Conservation (phyloP, 2,797 vertebrate genomes). For the Notoglanidium macrostoma region DNA sequence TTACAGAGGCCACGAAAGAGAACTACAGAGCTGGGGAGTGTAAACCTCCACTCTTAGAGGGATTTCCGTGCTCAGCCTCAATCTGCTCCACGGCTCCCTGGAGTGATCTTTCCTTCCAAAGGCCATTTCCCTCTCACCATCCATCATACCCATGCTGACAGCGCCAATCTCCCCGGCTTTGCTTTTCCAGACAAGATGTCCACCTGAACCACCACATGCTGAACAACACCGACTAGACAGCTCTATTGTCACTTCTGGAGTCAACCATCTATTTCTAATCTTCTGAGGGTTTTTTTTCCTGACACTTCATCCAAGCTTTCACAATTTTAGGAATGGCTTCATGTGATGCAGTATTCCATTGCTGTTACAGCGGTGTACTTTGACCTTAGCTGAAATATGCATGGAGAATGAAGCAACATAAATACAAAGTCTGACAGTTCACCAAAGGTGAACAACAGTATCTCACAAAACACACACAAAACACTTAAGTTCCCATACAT, state of each 20-base stretch:
- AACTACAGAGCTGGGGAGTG: conserved; percentile 35
- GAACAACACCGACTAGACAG: conserved; percentile 27
- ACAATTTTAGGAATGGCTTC: not conserved
- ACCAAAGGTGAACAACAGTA: not conserved
- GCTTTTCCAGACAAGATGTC: conserved; percentile 34
- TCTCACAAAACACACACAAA: not conserved
- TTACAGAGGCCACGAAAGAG: conserved; percentile 43
- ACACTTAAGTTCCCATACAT: not conserved
- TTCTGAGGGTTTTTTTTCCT: not conserved
- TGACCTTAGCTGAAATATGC: conserved; percentile 4
- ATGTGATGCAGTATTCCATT: not conserved
- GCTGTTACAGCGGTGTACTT: not conserved
- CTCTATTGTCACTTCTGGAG: conserved; percentile 28
- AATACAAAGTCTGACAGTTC: not conserved
- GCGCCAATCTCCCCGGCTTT: conserved; percentile 52
- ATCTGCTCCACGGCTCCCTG: conserved; percentile 51
- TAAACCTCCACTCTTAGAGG: conserved; percentile 44
- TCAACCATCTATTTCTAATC: not conserved
- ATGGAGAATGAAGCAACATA: not conserved
- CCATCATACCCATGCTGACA: conserved; percentile 52
- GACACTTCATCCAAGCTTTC: not conserved
- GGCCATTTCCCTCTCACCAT: conserved; percentile 50
- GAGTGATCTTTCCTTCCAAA: conserved; percentile 55
- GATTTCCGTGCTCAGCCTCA: conserved; percentile 52
- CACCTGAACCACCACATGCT: conserved; percentile 37